Evolutionary conservation across 2,888 invertebrate species (phyloP), one percentile per base, ranked within the genome.

Genomic region (Lasioglossum calceatum): DNA sequence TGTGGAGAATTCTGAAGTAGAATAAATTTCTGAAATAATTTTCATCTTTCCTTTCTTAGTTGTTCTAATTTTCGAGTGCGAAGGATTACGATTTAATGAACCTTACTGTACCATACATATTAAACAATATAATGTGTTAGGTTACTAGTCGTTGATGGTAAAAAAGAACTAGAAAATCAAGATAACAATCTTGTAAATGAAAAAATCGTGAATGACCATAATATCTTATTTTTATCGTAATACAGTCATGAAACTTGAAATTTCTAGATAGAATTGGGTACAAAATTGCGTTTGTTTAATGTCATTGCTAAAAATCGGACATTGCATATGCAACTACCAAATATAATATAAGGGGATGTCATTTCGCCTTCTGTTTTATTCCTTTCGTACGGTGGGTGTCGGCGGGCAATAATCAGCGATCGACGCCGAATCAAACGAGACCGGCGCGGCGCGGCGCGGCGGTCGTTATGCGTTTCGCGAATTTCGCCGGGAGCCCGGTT

Each of bases 381-480:
- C 32, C 64, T 64, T 64, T 16, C 27, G 14, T 14, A 14, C 2
- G 7, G 7, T 32, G 14, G 64, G 61, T 61, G 61, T 61, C 61
- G 61, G 5, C 61, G 61, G 61, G 5, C 61, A 27, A 64, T 64
- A 32, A 64, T 64, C 64, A 64, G 32, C 64, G 64, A 64, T 64
- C 64, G 64, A 16, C 16, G 16, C 32, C 32, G 64, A 16, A 72
- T 72, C 64, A 64, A 64, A 64, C 64, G 64, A 64, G 64, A 64
- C 32, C 16, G 16, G 64, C 16, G 32, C 16, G 16, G 61, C 16
- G 64, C 16, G 16, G 64, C 16, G 32, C 32, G 16, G 61, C 16
- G 64, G 32, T 64, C 64, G 64, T 64, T 64, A 32, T 32, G 16
- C 32, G 64, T 64, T 64, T 64, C 64, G 64, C n/a, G 64, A 64